Base-by-base conservation (phyloP, 2,888 invertebrate genomes). In the Alcis repandata region DNA sequence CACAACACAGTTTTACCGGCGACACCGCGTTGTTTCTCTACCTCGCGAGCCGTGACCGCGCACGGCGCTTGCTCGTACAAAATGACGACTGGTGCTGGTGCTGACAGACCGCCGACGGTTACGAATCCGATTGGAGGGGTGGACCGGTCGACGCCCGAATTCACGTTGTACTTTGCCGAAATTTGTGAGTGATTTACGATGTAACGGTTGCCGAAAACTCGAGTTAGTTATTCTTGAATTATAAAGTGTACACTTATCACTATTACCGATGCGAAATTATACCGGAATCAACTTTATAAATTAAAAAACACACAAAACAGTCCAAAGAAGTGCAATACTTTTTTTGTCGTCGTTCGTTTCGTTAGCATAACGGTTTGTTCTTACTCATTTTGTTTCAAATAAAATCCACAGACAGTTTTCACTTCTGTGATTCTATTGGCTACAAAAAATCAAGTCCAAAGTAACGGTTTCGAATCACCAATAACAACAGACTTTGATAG, bases 71-170 rank as follows among this genome's bases (percentile, higher is more conserved):
- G 85, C 86, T 85, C 84, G 79, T 83, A 89, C 86, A 85, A 92
- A 92, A 91, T 91, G 90, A 91, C 87, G 89, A 89, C 67, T 56
- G 67, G 69, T 33, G 65, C 56, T 43, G 51, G 75, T 79, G 83
- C 38, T 78, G 82, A 83, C 83, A 75, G 83, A 82, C 79, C 74
- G 72, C 82, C 86, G 86, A 87, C 91, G 89, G 89, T 89, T 85
- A 86, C 85, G 80, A 80, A 88, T 89, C 89, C 91, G 81, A 90
- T 40, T 89, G 92, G 83, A 90, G 91, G 92, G 92, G 90, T 88
- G 90, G 82, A 92, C 91, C 92, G 92, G 92, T 92, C 86, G 92
- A 92, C 92, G 92, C 92, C 92, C 92, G 92, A 89, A 88, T 87
- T 89, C 83, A 85, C 86, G 85, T 85, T 84, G 79, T 81, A 78